Evolutionary conservation across 2,113 vertebrate species (phyloP).

Genomic region (Corythornis cristatus): DNA sequence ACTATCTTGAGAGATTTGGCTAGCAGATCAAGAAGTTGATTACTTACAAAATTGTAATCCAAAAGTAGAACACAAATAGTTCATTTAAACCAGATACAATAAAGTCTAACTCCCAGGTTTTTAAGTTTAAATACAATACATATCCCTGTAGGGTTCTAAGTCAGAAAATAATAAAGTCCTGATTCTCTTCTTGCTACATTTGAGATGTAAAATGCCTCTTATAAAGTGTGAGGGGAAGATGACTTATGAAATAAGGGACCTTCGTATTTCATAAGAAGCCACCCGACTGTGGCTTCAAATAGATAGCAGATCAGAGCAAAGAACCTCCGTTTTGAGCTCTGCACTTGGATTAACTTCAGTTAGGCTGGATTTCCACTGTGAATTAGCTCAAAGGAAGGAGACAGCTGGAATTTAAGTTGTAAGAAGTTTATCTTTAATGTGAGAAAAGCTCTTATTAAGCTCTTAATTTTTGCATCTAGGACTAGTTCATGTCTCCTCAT

Average conservation of each 20-base stretch:
- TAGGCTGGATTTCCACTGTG: neutral
- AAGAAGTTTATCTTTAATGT: rapidly evolving
- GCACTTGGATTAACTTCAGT: neutral
- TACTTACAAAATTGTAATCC: neutral
- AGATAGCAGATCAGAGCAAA: neutral
- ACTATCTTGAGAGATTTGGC: neutral
- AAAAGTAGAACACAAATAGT: neutral
- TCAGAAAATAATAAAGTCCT: neutral
- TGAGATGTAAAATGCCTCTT: rapidly evolving
- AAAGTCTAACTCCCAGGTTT: neutral
- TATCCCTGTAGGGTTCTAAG: neutral
- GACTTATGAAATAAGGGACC: neutral
- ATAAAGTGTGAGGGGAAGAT: neutral
- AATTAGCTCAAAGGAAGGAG: neutral
- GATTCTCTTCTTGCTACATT: neutral
- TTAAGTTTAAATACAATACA: neutral
- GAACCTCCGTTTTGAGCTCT: neutral
- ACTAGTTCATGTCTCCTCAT: neutral
- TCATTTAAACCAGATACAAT: neutral
- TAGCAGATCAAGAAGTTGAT: neutral
- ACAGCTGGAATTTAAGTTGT: neutral
- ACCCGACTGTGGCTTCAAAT: neutral
- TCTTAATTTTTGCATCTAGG: neutral
- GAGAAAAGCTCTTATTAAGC: neutral
- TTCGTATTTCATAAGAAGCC: neutral